Evolutionary conservation across 2,888 invertebrate species (phyloP), one percentile per base, ranked within the genome.

Genomic region (Syritta pipiens): DNA sequence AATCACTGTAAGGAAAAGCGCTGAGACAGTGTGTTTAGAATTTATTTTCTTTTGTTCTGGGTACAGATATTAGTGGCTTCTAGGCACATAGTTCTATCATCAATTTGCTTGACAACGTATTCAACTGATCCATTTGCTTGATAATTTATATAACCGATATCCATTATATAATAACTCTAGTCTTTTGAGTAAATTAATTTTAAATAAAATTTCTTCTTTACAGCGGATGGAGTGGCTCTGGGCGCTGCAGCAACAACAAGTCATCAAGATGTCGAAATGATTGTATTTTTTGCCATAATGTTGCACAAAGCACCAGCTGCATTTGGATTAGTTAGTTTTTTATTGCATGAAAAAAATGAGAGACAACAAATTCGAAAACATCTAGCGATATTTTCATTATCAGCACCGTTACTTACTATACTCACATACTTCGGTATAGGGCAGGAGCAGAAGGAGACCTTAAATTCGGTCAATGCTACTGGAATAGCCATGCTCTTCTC

Each of bases 251-350:
- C 98, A 0, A 97, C 97, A 0, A 97, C 98, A 0, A 95, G 96
- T 2, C 98, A 98, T 85, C 93, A 96, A 0, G 98, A 98, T 85
- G 97, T 99, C 0, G 99, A 99, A 89, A 92, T 98, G 85, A 98
- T 99, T 77, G 98, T 99, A 6, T 99, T 99, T 89, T 87, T 99
- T 24, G 99, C 99, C 2, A 99, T 99, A 82, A 99, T 99, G 98
- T 89, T 99, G 57, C 99, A 99, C 86, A 99, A 99, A 90, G 99
- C 98, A 0, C 99, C 99, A 0, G 99, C 99, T 2, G 98, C 99
- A 0, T 99, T 99, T 90, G 99, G 99, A 0, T 91, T 99, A 10
- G 98, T 98, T 32, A 97, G 98, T n/a, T 99, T 98, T 88, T 90
- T 99, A 37, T 89, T 99, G 81, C 98, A 98, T 86, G 98, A 97